Evolutionary conservation across 2,113 vertebrate species (phyloP), one percentile per base, ranked within the genome.

Genomic region (Pachycephala philippinensis): DNA sequence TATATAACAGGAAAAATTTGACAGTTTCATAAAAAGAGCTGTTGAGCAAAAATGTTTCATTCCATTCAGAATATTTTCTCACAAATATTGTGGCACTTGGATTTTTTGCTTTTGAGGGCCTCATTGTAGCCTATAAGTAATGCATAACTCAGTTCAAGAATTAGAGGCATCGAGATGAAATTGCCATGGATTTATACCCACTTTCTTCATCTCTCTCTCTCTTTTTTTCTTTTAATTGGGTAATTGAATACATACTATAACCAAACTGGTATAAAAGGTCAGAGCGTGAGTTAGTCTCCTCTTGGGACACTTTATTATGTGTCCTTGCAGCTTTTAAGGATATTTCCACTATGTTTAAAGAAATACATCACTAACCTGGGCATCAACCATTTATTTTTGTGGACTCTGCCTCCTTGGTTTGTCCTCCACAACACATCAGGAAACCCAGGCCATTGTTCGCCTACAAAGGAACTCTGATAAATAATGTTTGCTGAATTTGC

Each of bases 401-500:
- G 59, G 72, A 66, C 24, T 91, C 76, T 92, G 52, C 84, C 93
- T 95, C 93, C 96, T 97, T 95, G 85, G 42, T 86, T 92, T 92
- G 95, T 84, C 91, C 96, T 97, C 86, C 60, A 54, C 49, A 47
- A 8, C 69, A 57, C 71, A 52, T 72, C 78, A 86, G 84, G 81
- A 95, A 95, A 61, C 8, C 3, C 71, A 80, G 80, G 72, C 72
- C 70, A 24, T 69, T 47, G 14, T 89, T 93, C 33, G 11, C 75
- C 91, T 83, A 45, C 60, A 94, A 64, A 93, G n/a, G 52, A 79
- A 47, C 52, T 40, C 71, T 37, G 92, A 95, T 93, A 95, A 95
- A 89, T 64, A 96, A 88, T 54, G 53, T 91, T 95, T 91, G 88
- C 95, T 97, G 92, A 93, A 93, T 95, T 82, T 69, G 50, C 84